Evolutionary conservation across 1,140 invertebrate species (phyloP).

Genomic region (Choristoneura fumiferana): DNA sequence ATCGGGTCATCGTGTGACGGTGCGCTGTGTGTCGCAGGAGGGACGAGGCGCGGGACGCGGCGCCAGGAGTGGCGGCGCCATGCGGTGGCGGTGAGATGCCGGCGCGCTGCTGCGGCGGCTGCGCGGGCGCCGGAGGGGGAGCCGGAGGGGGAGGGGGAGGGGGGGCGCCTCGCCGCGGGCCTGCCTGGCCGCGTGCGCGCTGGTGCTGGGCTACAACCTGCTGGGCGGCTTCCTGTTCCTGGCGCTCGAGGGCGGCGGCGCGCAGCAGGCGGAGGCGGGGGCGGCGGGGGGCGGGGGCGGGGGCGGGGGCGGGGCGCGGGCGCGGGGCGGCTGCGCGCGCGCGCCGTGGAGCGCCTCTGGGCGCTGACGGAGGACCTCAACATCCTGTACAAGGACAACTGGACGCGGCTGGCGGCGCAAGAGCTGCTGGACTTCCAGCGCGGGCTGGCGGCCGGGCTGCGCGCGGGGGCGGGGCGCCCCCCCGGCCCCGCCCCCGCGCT

Average conservation of each 20-base stretch:
- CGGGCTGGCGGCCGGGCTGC: slow-evolving; percentile 71
- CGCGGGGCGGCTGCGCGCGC: slow-evolving; percentile 73
- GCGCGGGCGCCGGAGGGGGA: background rate
- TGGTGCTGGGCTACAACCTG: slow-evolving; percentile 93
- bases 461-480: slow-evolving; percentile 29
- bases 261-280: slow-evolving; percentile 70
- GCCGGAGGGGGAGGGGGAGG: slow-evolving; percentile 27
- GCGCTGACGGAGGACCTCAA: slow-evolving; percentile 96
- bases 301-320: slow-evolving; percentile 93
- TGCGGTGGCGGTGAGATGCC: background rate
- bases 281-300: slow-evolving; percentile 93
- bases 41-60: no score
- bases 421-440: slow-evolving; percentile 92
- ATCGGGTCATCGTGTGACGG: no score
- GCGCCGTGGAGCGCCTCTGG: slow-evolving; percentile 91
- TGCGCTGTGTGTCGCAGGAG: no score
- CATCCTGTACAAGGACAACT: slow-evolving; percentile 96
- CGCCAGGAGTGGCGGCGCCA: no score
- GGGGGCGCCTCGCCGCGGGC: slow-evolving; percentile 65
- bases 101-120: background rate
- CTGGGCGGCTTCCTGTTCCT: slow-evolving; percentile 96
- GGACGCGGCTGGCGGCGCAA: slow-evolving; percentile 90
- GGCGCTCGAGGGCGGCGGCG: slow-evolving; percentile 87
- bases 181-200: slow-evolving; percentile 86
- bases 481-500: slow-evolving; percentile 39